phyloP scores from a whole-genome alignment of 92 coral and sea anemone species.

The Palythoa caribaeorum region DNA sequence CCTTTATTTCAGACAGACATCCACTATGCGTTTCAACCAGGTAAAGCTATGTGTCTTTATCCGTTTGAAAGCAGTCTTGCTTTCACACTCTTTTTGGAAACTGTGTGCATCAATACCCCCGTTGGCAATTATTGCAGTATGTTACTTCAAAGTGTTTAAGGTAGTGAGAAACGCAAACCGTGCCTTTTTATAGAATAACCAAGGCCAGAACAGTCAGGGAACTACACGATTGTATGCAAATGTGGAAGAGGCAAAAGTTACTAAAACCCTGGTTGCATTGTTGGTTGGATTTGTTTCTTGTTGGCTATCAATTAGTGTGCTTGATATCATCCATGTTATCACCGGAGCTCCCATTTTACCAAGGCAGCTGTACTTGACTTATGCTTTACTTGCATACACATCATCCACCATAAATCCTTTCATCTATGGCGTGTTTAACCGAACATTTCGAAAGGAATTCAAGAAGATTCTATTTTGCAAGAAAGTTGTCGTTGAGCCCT shows the following conservation, averaged over 20 bases:
- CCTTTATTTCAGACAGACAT: conserved; percentile 44
- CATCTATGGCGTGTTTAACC: conserved; percentile 73
- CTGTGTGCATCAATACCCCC: conserved; percentile 30
- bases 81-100: conserved; percentile 40
- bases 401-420: conserved; percentile 71
- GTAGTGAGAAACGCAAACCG: conserved; percentile 45
- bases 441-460: conserved; percentile 67
- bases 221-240: conserved; percentile 60
- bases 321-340: conserved; percentile 64
- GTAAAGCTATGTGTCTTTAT: conserved; percentile 57
- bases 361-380: conserved; percentile 63
- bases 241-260: conserved; percentile 75
- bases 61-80: conserved; percentile 33
- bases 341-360: conserved; percentile 57
- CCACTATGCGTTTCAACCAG: conserved; percentile 42
- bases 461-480: conserved; percentile 44
- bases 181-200: conserved; percentile 46
- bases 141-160: conserved; percentile 51
- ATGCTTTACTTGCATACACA: conserved; percentile 60
- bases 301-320: conserved; percentile 69
- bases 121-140: conserved; percentile 39
- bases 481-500: not conserved
- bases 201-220: conserved; percentile 4
- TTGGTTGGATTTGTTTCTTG: conserved; percentile 72
- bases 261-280: conserved; percentile 76